A percentile compares a stretch with the other conserved stretches of the same genome.
These are phyloP conservation scores for Psophia crepitans DNA, from an alignment of 2,113 vertebrate genomes.

Conservation along the genomic window DNA sequence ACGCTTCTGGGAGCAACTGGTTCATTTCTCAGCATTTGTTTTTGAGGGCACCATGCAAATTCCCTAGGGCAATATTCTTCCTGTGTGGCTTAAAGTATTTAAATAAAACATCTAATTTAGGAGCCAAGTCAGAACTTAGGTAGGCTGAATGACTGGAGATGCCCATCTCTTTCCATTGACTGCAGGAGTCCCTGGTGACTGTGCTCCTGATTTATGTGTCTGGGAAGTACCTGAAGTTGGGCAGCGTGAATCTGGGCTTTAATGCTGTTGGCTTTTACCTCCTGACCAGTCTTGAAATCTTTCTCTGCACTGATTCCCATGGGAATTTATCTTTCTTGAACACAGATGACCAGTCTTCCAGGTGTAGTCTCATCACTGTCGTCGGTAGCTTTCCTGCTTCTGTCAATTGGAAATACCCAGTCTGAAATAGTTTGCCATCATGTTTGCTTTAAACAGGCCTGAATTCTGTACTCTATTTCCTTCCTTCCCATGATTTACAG, in stretches of 20 bases:
- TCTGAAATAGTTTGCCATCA: not conserved
- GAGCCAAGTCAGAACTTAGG: not conserved
- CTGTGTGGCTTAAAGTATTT: not conserved
- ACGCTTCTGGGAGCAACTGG: not conserved
- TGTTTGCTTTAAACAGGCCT: not conserved
- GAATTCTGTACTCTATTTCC: not conserved
- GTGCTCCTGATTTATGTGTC: not conserved
- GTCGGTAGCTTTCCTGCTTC: not conserved
- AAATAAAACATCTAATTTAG: conserved; percentile 12
- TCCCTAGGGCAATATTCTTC: not conserved
- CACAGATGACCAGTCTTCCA: not conserved
- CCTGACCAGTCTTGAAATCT: not conserved
- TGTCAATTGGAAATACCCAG: not conserved
- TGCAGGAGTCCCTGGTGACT: not conserved
- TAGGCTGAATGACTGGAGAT: not conserved
- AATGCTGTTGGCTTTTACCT: not conserved
- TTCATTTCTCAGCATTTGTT: not conserved
- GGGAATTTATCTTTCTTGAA: not conserved
- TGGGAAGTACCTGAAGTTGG: not conserved
- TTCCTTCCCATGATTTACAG: not conserved
- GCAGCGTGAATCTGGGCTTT: not conserved
- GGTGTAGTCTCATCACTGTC: not conserved
- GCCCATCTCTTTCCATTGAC: not conserved
- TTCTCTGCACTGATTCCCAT: not conserved
- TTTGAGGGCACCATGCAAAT: not conserved